Conservation (phyloP, 2,113 vertebrate genomes). For the Phylloscopus trochiloides region DNA sequence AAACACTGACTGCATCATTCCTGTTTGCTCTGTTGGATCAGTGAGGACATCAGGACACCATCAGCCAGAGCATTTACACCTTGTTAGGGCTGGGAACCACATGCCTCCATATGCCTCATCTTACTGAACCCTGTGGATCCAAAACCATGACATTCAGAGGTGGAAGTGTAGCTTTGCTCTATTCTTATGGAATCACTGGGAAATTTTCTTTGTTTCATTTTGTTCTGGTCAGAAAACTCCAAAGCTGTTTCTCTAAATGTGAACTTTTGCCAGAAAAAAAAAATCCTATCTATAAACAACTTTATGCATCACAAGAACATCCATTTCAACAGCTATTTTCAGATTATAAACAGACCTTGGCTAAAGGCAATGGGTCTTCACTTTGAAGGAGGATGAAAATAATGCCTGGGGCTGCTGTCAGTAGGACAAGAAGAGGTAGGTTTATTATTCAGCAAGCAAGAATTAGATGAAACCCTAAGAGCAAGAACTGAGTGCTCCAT, state of each 20-base stretch:
- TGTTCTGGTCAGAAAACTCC: not conserved
- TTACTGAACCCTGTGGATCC: not conserved
- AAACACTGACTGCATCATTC: not conserved
- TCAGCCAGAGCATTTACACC: not conserved
- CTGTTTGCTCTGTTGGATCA: not conserved
- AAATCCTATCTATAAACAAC: not conserved
- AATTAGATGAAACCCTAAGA: not conserved
- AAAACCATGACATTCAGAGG: not conserved
- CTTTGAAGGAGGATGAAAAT: not conserved
- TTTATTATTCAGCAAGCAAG: not conserved
- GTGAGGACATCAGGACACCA: not conserved
- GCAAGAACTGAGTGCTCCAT: not conserved
- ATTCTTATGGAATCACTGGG: not conserved
- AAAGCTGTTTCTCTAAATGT: not conserved
- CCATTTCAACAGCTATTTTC: not conserved
- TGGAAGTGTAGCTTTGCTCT: not conserved
- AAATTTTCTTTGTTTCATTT: not conserved
- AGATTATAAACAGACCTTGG: accelerated
- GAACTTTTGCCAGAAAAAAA: not conserved
- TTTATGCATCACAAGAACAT: not conserved
- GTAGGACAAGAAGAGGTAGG: not conserved
- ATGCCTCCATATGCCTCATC: not conserved
- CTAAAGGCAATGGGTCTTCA: not conserved
- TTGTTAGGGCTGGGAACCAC: not conserved
- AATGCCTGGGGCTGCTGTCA: not conserved